Percentiles rank a stretch among this genome's conserved stretches.
Evolutionary conservation across 2,888 invertebrate species (phyloP).

Genomic region (Digitonthophagus gazella): DNA sequence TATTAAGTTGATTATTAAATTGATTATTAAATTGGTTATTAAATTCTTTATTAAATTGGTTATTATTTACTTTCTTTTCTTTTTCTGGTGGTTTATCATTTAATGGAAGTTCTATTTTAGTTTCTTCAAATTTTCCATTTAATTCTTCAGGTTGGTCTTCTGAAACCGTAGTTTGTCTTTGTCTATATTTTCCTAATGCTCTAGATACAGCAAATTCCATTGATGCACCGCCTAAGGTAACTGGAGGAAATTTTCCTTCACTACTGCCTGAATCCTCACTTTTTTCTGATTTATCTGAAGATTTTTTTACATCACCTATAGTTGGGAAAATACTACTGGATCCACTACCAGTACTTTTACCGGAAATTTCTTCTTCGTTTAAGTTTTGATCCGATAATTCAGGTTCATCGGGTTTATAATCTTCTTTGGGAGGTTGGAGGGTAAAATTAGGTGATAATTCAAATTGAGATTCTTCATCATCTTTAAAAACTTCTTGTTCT

Average conservation of each 20-base stretch:
- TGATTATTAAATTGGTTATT: not conserved
- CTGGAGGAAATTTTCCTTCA: conserved; percentile 54
- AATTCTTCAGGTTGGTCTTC: conserved; percentile 64
- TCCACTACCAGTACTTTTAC: conserved; percentile 63
- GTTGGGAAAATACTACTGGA: conserved; percentile 68
- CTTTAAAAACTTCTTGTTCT: conserved; percentile 40
- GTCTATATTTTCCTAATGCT: conserved; percentile 76
- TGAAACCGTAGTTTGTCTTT: conserved; percentile 68
- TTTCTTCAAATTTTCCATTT: conserved; percentile 28
- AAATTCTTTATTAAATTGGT: not conserved
- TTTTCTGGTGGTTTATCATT: not conserved
- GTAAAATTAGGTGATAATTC: too few species aligned
- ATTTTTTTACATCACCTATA: conserved; percentile 70
- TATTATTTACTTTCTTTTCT: not conserved
- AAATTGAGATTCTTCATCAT: conserved; percentile 55
- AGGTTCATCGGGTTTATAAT: conserved; percentile 41
- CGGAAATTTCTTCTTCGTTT: conserved; percentile 60
- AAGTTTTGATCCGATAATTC: conserved; percentile 55
- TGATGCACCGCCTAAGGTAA: conserved; percentile 62
- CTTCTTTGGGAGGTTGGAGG: conserved; percentile 38
- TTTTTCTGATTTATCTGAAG: conserved; percentile 61
- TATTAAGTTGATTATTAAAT: not conserved
- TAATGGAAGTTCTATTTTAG: conserved; percentile 4
- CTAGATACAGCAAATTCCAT: conserved; percentile 84
- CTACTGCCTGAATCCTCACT: conserved; percentile 58